Base-by-base conservation (phyloP, 2,797 vertebrate genomes). In the Sebastes baramenuke region DNA sequence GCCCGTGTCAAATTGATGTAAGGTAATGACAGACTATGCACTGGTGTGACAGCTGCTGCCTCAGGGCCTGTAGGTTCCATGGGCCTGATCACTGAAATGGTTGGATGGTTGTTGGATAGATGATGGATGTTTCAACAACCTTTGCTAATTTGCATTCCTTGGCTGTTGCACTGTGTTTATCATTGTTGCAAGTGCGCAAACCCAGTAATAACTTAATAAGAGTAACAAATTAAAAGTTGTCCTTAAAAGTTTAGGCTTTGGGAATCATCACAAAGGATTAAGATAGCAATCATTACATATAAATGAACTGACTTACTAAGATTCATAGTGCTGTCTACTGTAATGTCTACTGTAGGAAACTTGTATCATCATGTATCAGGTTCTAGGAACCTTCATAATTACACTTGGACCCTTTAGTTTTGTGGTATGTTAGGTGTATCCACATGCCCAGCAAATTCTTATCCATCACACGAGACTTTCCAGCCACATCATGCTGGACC, bases 1-100 rank as follows among this genome's bases (percentile, higher is more conserved):
- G 36, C 58, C 34, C 5, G 13, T 76, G 78, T 87, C 79, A 88
- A 81, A 82, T 8, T 82, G 80, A 88, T 88, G 82, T 77, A 55
- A 56, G 77, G 73, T 87, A 88, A 89, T 86, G 81, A 88, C 86
- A 84, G 84, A 80, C 79, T 75, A 29, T 69, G 25, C 79, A 36
- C 49, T 34, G 71, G 67, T 71, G 27, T 89, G 87, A 81, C 82
- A 81, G 69, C 67, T 77, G 52, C 75, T 64, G 87, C 89, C 84
- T 73, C 32, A 1, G 87, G 89, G 77, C 54, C 65, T 36, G 32
- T 38, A 22, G 27, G 14, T 67, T 87, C 70, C 75, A 75, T 29
- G 24, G 67, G 38, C 6, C 49, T 30, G 58, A 83, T 82, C 75
- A 24, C 72, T 76, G 58, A 72, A 72, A 78, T 30, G 18, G 60